These are phyloP conservation scores for Nettapus auritus DNA, from an alignment of 2,113 vertebrate species.

Conservation along the genomic window DNA sequence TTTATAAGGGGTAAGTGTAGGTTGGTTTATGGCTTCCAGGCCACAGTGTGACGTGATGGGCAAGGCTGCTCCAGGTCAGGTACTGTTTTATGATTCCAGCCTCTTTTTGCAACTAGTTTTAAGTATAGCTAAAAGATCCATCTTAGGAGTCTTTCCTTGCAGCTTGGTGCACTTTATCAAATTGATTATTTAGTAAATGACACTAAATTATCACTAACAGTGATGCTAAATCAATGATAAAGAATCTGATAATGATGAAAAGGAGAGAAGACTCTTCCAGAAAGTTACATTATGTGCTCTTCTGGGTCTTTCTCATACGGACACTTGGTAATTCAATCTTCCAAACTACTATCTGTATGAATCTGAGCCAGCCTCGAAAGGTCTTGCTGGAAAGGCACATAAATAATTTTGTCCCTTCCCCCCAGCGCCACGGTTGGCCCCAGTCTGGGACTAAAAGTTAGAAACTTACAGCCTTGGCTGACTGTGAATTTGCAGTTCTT, in stretches of 20 bases:
- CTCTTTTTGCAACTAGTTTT: not conserved
- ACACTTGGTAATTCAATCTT: not conserved
- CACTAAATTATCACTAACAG: not conserved
- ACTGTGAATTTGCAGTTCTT: rapidly evolving
- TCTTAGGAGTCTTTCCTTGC: not conserved
- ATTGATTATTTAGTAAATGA: no score
- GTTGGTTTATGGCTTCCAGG: not conserved
- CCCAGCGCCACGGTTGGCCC: not conserved
- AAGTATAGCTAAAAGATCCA: not conserved
- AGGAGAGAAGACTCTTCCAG: not conserved
- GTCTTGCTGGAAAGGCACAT: not conserved
- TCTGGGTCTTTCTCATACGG: not conserved
- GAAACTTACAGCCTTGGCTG: not conserved
- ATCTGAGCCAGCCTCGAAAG: not conserved
- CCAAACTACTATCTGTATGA: not conserved
- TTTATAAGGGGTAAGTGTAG: rapidly evolving
- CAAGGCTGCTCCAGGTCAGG: not conserved
- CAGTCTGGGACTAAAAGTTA: not conserved
- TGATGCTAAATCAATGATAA: not conserved
- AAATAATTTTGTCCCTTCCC: not conserved
- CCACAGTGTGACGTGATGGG: no score
- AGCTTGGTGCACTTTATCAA: not conserved
- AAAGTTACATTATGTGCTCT: not conserved
- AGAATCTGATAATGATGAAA: not conserved
- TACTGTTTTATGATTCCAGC: not conserved